Base-by-base conservation (phyloP, 2,797 vertebrate genomes). In the Aeoliscus strigatus region DNA sequence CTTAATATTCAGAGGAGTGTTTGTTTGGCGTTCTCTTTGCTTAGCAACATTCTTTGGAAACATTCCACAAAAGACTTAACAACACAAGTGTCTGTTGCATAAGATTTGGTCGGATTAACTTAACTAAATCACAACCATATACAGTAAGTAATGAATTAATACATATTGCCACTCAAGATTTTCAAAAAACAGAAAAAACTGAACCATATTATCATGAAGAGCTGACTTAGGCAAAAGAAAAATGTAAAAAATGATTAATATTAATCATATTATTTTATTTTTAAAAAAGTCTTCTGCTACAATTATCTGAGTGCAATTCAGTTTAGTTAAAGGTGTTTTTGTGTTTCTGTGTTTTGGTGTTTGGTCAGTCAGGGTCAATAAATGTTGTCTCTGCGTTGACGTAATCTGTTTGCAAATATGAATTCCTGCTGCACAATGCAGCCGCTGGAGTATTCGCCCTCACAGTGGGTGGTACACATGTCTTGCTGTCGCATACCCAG, bases 371-470 rank as follows among this genome's bases (percentile, higher is more conserved):
- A 21, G 38, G 49, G 60, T 68, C 39, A 31, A 55, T 29, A 14
- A 18, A 15, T 13, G 42, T 8, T 29, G 17, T 46, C 29, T 39
- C 55, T 60, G 44, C 4, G 25, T 43, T 76, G 77, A 82, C 66
- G 76, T 82, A 70, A 86, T 85, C 63, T 74, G 58, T 73, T 73
- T 74, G 72, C 77, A 80, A 78, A 81, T 77, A 69, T 70, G 71
- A 84, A 87, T 88, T 87, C 78, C 81, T 81, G 59, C 70, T 78
- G 81, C 83, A 86, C 80, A 82, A 81, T 83, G 80, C 80, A 81
- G 71, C 57, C 72, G 58, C 71, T 79, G 68, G 76, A 75, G 75
- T 80, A 80, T 84, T 79, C 75, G 60, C 70, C 60, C 60, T 70
- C 47, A 48, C 56, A 60, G 80, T 81, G 80, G 85, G 82, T 71